Percentiles rank a stretch among this genome's conserved stretches.
phyloP scores from a whole-genome alignment of 2,888 invertebrate genomes.

The Muschampia plurimacula region DNA sequence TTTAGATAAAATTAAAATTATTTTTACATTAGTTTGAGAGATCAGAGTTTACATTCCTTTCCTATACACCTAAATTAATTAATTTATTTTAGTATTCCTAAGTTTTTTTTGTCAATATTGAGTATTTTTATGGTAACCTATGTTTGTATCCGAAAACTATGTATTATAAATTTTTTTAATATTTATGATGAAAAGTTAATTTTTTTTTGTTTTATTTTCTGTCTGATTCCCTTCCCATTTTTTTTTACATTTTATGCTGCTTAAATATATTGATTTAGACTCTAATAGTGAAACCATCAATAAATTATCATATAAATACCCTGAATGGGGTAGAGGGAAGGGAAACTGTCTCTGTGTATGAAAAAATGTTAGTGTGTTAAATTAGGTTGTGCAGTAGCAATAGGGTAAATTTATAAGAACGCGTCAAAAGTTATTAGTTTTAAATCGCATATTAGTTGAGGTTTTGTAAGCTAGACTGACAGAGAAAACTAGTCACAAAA shows the following conservation, averaged over 20 bases:
- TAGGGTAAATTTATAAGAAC: too few species aligned
- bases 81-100: not conserved
- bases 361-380: too few species aligned
- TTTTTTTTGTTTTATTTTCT: slow-evolving; percentile 26
- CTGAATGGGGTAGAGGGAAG: too few species aligned
- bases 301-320: too few species aligned
- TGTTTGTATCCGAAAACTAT: slow-evolving; percentile 12
- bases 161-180: slow-evolving; percentile 23
- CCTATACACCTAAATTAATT: slow-evolving; percentile 15
- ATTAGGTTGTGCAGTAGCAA: too few species aligned
- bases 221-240: not conserved
- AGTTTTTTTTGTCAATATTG: slow-evolving; percentile 32
- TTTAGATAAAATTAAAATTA: slow-evolving; percentile 11
- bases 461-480: too few species aligned
- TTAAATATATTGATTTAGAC: too few species aligned
- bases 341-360: too few species aligned
- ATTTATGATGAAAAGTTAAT: slow-evolving; percentile 9
- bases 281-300: too few species aligned
- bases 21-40: slow-evolving; percentile 19
- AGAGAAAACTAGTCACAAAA: too few species aligned
- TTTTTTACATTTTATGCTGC: not conserved
- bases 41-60: slow-evolving; percentile 36
- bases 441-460: too few species aligned
- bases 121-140: slow-evolving; percentile 27
- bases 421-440: too few species aligned